Conservation (phyloP, 2,888 invertebrate species). For the Sericinus montela region DNA sequence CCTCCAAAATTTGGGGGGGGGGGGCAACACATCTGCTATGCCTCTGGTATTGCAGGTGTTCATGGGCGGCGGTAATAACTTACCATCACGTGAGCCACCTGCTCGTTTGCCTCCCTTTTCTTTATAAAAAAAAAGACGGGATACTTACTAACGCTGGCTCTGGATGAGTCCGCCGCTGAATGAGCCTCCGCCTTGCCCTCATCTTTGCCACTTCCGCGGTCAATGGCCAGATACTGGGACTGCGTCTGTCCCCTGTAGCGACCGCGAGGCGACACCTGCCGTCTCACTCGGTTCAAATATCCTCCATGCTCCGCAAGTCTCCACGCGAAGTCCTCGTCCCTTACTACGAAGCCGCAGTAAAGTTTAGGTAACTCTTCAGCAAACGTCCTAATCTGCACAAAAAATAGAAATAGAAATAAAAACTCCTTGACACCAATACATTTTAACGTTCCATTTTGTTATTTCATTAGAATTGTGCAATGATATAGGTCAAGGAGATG, state of each 20-base stretch:
- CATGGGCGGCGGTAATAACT: no score
- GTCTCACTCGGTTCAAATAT: not conserved
- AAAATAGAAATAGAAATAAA: conserved; percentile 17
- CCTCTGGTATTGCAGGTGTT: no score
- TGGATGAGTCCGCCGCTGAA: conserved; percentile 84
- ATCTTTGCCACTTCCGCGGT: conserved; percentile 78
- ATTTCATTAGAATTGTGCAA: conserved; percentile 46
- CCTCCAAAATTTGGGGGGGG: no score
- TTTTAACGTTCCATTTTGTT: conserved; percentile 33
- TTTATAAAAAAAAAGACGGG: no score
- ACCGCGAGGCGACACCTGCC: conserved; percentile 43
- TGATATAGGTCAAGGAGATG: conserved; percentile 52
- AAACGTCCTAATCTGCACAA: conserved; percentile 39
- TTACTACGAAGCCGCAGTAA: conserved; percentile 32
- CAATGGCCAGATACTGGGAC: conserved; percentile 86
- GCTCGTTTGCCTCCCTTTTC: no score
- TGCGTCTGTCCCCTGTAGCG: conserved; percentile 88
- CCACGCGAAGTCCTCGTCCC: not conserved
- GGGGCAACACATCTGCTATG: no score
- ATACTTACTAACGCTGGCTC: conserved; percentile 86
- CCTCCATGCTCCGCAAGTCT: not conserved
- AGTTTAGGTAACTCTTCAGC: conserved; percentile 23
- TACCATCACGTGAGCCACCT: no score
- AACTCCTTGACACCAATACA: conserved; percentile 39
- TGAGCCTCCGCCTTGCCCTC: conserved; percentile 91